Conservation (phyloP, 2,888 invertebrate species). For the Archips crataeganus region DNA sequence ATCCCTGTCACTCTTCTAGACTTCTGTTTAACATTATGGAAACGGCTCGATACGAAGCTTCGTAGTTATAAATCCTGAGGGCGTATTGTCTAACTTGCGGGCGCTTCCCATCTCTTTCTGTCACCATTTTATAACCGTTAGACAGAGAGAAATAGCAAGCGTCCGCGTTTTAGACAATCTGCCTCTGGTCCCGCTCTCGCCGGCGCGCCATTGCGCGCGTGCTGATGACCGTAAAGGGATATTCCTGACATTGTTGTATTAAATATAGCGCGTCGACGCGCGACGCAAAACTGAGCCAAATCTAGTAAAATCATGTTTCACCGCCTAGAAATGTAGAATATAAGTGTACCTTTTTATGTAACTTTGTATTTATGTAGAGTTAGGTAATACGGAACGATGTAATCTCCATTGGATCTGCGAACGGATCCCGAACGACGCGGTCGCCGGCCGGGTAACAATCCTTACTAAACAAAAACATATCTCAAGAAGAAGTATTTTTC, state of each 20-base stretch:
- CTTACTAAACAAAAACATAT: slow-evolving; percentile 30
- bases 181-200: not conserved
- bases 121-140: too few relatives aligned
- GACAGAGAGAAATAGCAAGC: too few relatives aligned
- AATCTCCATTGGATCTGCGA: slow-evolving; percentile 30
- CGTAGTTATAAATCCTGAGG: too few relatives aligned
- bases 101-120: too few relatives aligned
- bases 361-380: not conserved
- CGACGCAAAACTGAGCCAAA: slow-evolving; percentile 14
- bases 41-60: too few relatives aligned
- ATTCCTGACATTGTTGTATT: not conserved
- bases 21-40: too few relatives aligned
- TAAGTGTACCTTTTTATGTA: slow-evolving; percentile 16
- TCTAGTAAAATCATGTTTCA: slow-evolving; percentile 11
- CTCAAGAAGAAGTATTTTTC: slow-evolving; percentile 31
- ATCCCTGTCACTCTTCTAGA: too few relatives aligned
- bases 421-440: not conserved
- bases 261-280: not conserved
- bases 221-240: too few relatives aligned
- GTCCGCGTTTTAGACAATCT: too few relatives aligned
- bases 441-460: not conserved
- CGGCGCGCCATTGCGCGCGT: not conserved
- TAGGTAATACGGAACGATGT: not conserved
- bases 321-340: slow-evolving; percentile 7
- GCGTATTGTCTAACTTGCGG: too few relatives aligned